Evolutionary conservation across 2,888 invertebrate species (phyloP).

Genomic region (Aethes cnicana): DNA sequence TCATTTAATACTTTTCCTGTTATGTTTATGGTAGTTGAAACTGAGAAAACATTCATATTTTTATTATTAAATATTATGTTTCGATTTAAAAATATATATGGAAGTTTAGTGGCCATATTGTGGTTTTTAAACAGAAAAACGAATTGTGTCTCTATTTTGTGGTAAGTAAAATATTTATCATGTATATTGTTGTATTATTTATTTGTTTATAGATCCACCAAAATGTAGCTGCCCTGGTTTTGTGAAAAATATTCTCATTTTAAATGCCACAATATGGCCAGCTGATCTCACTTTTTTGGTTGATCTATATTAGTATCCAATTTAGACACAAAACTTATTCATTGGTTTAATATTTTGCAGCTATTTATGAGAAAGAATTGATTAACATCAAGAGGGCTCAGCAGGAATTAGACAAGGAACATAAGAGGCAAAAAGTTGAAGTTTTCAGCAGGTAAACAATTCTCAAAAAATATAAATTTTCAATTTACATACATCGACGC

Average conservation of each 20-base stretch:
- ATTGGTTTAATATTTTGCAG: constrained; percentile 23
- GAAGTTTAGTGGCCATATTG: constrained; percentile 33
- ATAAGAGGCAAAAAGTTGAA: constrained; percentile 39
- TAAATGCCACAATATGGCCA: constrained; percentile 35
- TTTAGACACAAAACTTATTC: neutral
- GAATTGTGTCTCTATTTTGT: neutral
- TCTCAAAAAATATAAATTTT: too few species aligned
- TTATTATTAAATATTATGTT: too few species aligned
- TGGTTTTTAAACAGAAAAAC: constrained; percentile 24
- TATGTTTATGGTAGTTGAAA: too few species aligned
- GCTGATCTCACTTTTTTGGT: constrained; percentile 37
- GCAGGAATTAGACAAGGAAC: constrained; percentile 39
- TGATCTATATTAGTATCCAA: constrained; percentile 38
- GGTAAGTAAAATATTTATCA: constrained; percentile 32
- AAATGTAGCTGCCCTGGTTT: constrained; percentile 4
- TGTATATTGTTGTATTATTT: neutral
- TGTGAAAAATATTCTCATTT: neutral
- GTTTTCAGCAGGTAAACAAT: constrained; percentile 38
- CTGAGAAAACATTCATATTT: too few species aligned
- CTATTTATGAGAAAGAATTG: constrained; percentile 36
- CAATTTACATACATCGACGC: too few species aligned
- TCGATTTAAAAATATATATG: neutral
- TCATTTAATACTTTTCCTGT: too few species aligned
- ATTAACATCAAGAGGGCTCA: constrained; percentile 36
- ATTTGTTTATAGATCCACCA: constrained; percentile 25